A percentile compares a stretch with the other conserved stretches of the same genome.
These are phyloP conservation scores for Diabrotica balteata DNA, from an alignment of 2,888 invertebrate genomes.

Conservation along the genomic window DNA sequence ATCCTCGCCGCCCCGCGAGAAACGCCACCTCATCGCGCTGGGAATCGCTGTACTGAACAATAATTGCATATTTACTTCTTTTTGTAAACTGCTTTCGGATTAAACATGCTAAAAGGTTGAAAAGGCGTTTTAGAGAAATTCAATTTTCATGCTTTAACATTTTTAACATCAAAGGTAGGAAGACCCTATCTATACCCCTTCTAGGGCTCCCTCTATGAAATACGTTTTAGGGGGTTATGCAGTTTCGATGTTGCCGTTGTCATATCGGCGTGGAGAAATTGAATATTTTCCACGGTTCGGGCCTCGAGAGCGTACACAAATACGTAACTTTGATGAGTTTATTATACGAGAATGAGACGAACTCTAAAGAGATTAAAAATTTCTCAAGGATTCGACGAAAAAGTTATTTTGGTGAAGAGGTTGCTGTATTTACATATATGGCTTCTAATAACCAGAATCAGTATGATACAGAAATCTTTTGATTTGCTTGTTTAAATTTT, in stretches of 20 bases:
- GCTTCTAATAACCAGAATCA: too few species aligned
- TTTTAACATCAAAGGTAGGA: constrained; percentile 54
- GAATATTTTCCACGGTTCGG: constrained; percentile 41
- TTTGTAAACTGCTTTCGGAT: constrained; percentile 50
- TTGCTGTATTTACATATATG: too few species aligned
- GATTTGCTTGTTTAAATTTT: too few species aligned
- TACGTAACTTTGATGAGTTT: constrained; percentile 11
- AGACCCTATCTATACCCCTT: constrained; percentile 49
- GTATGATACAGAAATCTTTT: too few species aligned
- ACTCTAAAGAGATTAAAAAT: not conserved
- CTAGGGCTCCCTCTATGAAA: constrained; percentile 38
- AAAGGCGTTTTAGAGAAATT: constrained; percentile 54
- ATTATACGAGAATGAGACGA: not conserved
- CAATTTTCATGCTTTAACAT: constrained; percentile 54
- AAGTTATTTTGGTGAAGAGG: not conserved
- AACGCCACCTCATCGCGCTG: constrained; percentile 22
- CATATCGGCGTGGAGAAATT: constrained; percentile 43
- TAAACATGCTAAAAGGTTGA: constrained; percentile 55
- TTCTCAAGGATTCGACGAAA: not conserved
- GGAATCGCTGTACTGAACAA: constrained; percentile 42
- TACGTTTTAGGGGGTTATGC: constrained; percentile 51
- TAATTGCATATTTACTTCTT: constrained; percentile 54
- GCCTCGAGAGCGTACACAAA: constrained; percentile 16
- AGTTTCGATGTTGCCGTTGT: constrained; percentile 49
- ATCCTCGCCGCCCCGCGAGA: too few species aligned